phyloP scores from a whole-genome alignment of 2,888 invertebrate genomes.

The Callyntrura guangdongensis region DNA sequence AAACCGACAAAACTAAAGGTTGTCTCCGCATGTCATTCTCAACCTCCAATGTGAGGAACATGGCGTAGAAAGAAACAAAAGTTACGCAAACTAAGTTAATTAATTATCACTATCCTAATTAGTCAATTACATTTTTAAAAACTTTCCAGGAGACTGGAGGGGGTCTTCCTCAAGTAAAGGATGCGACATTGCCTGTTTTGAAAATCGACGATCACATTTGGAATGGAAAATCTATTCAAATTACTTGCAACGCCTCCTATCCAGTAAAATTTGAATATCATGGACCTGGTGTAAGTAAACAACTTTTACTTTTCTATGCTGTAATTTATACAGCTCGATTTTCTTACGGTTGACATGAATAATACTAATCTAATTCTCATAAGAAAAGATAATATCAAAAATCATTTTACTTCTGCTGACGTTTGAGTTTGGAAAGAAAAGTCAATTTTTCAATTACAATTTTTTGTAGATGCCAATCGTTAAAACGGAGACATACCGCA shows the following conservation, averaged over 20 bases:
- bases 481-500: conserved; percentile 77
- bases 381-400: too few species aligned
- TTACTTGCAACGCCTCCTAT: conserved; percentile 78
- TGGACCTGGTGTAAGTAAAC: conserved; percentile 78
- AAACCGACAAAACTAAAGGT: too few species aligned
- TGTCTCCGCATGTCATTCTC: too few species aligned
- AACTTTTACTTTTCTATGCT: not conserved
- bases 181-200: conserved; percentile 75
- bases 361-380: too few species aligned
- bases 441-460: not conserved
- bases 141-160: conserved; percentile 72
- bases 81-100: too few species aligned
- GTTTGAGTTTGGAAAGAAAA: not conserved
- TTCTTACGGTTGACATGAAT: too few species aligned
- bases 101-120: too few species aligned
- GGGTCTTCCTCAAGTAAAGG: conserved; percentile 37
- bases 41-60: too few species aligned
- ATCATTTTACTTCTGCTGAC: too few species aligned
- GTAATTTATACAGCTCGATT: too few species aligned
- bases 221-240: conserved; percentile 78
- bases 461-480: conserved; percentile 78
- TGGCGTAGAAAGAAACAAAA: too few species aligned
- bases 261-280: conserved; percentile 81
- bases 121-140: too few species aligned
- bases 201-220: conserved; percentile 80